A percentile compares a stretch with the other conserved stretches of the same genome.
These are phyloP conservation scores for Dromas ardeola DNA, from an alignment of 2,113 vertebrate genomes.

Conservation along the genomic window DNA sequence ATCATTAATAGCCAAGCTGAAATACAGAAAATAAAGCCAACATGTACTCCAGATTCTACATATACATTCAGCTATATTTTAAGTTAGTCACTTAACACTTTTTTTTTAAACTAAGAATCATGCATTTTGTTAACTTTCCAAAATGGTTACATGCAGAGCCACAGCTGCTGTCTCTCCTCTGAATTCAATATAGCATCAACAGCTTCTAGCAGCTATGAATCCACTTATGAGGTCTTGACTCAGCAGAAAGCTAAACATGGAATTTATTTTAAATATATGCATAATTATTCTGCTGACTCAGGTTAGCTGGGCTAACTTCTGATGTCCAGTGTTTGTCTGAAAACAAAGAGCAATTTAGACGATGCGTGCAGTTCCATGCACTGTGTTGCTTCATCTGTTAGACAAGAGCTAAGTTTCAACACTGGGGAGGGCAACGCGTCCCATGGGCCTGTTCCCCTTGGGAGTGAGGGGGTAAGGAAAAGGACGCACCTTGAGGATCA, in stretches of 20 bases:
- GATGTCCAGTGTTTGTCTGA: background rate
- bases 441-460: background rate
- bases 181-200: background rate
- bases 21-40: background rate
- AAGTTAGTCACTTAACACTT: background rate
- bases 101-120: background rate
- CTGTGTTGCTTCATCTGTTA: background rate
- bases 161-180: conserved; percentile 6
- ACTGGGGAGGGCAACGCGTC: background rate
- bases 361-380: background rate
- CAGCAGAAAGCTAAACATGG: conserved; percentile 7
- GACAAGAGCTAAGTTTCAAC: background rate
- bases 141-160: background rate
- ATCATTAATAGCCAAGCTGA: background rate
- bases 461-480: background rate
- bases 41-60: background rate
- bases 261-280: background rate
- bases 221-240: background rate
- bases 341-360: conserved; percentile 16
- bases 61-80: background rate
- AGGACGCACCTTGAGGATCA: background rate
- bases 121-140: background rate
- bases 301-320: background rate
- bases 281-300: conserved; percentile 32
- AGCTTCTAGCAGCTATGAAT: background rate